Conservation (phyloP, 2,113 vertebrate species). For the Rattus rattus region DNA sequence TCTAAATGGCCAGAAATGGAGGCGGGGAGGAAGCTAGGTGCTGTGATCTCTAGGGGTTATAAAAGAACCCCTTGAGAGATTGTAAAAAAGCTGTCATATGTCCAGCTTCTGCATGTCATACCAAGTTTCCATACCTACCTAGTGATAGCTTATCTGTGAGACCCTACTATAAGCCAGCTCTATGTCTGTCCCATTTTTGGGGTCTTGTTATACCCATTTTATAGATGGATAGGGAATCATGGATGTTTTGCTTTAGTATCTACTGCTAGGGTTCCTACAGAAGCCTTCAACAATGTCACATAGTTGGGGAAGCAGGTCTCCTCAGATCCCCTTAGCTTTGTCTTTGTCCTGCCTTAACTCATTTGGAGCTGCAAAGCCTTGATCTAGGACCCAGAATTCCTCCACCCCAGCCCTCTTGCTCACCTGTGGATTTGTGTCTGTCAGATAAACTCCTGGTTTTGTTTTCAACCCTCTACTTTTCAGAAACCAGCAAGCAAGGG, state of each 20-base stretch:
- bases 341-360: neutral
- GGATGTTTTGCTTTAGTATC: neutral
- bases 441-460: neutral
- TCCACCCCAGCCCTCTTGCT: neutral
- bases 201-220: neutral
- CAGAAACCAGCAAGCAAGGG: neutral
- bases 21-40: neutral
- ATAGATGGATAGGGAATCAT: neutral
- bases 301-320: neutral
- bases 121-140: too few species aligned
- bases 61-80: neutral
- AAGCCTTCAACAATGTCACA: neutral
- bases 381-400: neutral
- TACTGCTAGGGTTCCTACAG: neutral
- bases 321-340: neutral
- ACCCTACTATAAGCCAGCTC: neutral
- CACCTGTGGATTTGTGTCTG: neutral
- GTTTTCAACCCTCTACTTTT: conserved; percentile 20
- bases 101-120: neutral
- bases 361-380: neutral
- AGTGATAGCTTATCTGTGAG: neutral
- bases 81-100: neutral
- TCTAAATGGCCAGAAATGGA: neutral
- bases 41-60: neutral
- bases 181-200: neutral